Percentiles rank a stretch among this genome's conserved stretches.
These are phyloP conservation scores for Apistogramma diplotaenia DNA, from an alignment of 2,113 vertebrate species.

Conservation along the genomic window DNA sequence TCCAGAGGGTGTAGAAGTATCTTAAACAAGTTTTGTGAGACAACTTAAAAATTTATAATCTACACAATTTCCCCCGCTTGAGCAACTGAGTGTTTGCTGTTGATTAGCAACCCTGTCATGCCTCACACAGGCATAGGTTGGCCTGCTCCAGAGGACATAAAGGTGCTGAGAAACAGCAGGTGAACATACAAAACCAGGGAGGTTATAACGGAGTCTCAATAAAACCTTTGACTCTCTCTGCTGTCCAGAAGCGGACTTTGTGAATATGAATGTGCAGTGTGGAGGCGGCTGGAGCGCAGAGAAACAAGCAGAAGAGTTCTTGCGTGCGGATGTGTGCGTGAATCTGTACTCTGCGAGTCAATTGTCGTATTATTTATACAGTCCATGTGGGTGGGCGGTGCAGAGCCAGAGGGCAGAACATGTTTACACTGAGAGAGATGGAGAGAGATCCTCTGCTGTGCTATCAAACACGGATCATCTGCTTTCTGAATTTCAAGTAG, in stretches of 20 bases:
- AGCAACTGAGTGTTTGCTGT: not conserved
- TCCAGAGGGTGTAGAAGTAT: not conserved
- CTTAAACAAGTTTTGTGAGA: not conserved
- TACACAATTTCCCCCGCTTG: not conserved
- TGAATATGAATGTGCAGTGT: not conserved
- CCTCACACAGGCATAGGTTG: not conserved
- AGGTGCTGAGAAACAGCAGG: not conserved
- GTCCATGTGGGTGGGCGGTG: conserved; percentile 35
- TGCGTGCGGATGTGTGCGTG: conserved; percentile 15
- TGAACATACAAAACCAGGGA: not conserved
- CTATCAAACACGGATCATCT: not conserved
- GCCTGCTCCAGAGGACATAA: not conserved
- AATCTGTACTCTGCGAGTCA: not conserved
- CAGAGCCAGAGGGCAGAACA: conserved; percentile 35
- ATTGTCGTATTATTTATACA: conserved; percentile 55
- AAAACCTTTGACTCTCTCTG: conserved; percentile 31
- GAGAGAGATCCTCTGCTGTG: conserved; percentile 11
- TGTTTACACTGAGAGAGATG: conserved; percentile 11
- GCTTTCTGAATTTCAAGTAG: conserved; percentile 7
- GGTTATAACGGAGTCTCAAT: conserved; percentile 8
- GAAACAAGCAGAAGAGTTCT: conserved; percentile 15
- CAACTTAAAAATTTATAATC: not conserved
- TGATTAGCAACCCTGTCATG: not conserved
- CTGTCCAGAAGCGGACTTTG: conserved; percentile 19
- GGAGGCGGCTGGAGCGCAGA: conserved; percentile 21